Evolutionary conservation across 1,140 invertebrate species (phyloP), one percentile per base, ranked within the genome.

Genomic region (Calliopsis andreniformis): DNA sequence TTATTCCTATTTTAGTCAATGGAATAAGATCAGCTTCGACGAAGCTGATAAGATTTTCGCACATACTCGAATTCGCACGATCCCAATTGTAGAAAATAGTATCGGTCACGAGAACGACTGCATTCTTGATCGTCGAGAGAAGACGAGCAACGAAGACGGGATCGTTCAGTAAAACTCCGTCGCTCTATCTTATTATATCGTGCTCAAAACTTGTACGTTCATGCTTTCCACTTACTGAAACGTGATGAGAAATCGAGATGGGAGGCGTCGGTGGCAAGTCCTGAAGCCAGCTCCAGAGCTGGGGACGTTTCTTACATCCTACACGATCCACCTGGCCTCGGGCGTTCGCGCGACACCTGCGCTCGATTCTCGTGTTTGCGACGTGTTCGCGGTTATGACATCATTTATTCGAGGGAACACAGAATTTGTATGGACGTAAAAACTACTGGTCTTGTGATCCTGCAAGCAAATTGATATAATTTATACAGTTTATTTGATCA

Each of bases 241-340:
- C 83, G 82, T 84, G 83, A 84, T 80, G 82, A 62, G 83, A 84
- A 75, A 78, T 66, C 69, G 42, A 35, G 68, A 84, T 55, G 25
- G 20, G n/a, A 47, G 68, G 30, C 61, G 49, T 6, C 14, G 45
- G 28, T 32, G 35, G 30, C 51, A 51, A 79, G 42, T 61, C 55
- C 39, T 20, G 12, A 6, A 64, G 35, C 30, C 23, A 25, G 12
- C 47, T 49, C 30, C 20, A 32, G 18, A 43, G 62, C 39, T 18
- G 35, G 53, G 23, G 45, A 72, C 18, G 66, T 64, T 63, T 30
- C 71, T 79, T 76, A 72, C 53, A 51, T 32, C n/a, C 47, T 67
- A 14, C 39, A 62, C 49, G 32, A 55, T 53, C 32, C 43, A 58
- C 79, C 43, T 78, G 63, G 59, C 63, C 23, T 23, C 20, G 25